Evolutionary conservation across 2,888 invertebrate species (phyloP).

Genomic region (Camptogramma bilineatum): DNA sequence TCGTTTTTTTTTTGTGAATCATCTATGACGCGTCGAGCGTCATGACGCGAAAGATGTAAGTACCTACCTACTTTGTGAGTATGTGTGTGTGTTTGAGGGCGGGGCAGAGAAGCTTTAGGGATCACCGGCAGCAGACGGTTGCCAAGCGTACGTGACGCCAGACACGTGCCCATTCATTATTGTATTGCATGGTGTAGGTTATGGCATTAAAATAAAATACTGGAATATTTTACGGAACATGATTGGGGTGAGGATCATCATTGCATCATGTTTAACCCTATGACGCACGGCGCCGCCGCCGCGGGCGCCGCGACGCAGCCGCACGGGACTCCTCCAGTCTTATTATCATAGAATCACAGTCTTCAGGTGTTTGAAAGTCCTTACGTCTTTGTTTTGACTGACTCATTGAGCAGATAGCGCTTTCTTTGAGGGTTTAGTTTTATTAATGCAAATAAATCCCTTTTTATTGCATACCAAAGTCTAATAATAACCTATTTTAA

Average conservation of each 20-base stretch:
- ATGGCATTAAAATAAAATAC: slow-evolving; percentile 19
- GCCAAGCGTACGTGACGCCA: slow-evolving; percentile 67
- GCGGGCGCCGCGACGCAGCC: neutral
- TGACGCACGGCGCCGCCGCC: no score
- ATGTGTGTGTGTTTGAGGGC: slow-evolving; percentile 54
- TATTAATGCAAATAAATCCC: neutral
- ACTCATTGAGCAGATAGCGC: slow-evolving; percentile 11
- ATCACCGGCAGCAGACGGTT: slow-evolving; percentile 45
- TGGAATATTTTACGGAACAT: slow-evolving; percentile 31
- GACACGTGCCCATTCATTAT: slow-evolving; percentile 58
- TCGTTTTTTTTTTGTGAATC: slow-evolving; percentile 40
- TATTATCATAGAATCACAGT: neutral
- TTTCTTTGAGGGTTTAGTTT: slow-evolving; percentile 6
- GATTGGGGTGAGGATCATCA: neutral
- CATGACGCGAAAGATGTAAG: slow-evolving; percentile 58
- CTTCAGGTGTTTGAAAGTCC: neutral
- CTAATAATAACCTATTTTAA: neutral
- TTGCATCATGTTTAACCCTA: neutral
- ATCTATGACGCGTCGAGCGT: slow-evolving; percentile 44
- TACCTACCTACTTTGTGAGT: slow-evolving; percentile 27
- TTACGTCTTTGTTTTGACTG: slow-evolving; percentile 2
- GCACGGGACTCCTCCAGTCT: no score
- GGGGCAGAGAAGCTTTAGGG: slow-evolving; percentile 63
- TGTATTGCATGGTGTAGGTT: slow-evolving; percentile 33
- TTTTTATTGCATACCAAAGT: neutral